Conservation (phyloP, 2,888 invertebrate species). For the Caenorhabditis sp. region DNA sequence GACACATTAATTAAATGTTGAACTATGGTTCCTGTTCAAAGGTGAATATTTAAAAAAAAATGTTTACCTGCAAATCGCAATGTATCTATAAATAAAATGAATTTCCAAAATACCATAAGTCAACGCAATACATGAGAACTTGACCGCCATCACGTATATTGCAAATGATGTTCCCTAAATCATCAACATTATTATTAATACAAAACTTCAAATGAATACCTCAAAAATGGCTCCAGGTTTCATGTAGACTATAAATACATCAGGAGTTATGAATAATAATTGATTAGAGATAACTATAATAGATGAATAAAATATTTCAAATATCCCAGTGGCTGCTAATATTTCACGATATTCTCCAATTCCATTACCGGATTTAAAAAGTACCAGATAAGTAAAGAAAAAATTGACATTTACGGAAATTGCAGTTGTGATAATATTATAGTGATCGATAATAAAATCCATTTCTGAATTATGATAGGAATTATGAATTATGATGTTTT, state of each 20-base stretch:
- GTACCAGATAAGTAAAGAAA: not conserved
- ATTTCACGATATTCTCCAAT: not conserved
- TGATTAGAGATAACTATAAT: not conserved
- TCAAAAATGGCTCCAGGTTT: not conserved
- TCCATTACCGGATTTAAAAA: not conserved
- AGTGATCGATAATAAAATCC: not conserved
- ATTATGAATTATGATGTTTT: too few relatives aligned
- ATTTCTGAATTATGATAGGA: too few relatives aligned
- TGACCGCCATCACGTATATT: not conserved
- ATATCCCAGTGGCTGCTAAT: not conserved
- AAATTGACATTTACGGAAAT: not conserved
- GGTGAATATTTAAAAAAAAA: too few relatives aligned
- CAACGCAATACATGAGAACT: not conserved
- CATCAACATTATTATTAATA: not conserved
- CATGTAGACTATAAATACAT: conserved; percentile 2
- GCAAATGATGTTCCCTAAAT: not conserved
- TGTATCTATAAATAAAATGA: conserved; percentile 3
- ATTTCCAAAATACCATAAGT: conserved; percentile 2
- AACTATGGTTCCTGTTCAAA: too few relatives aligned
- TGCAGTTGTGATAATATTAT: not conserved
- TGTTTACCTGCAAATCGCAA: conserved; percentile 1
- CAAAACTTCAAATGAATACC: not conserved
- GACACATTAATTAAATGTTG: too few relatives aligned
- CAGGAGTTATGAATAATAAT: not conserved
- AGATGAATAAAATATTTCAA: conserved; percentile 4